These are phyloP conservation scores for Helicolenus hilgendorfi DNA, from an alignment of 2,797 vertebrate genomes.

Conservation along the genomic window DNA sequence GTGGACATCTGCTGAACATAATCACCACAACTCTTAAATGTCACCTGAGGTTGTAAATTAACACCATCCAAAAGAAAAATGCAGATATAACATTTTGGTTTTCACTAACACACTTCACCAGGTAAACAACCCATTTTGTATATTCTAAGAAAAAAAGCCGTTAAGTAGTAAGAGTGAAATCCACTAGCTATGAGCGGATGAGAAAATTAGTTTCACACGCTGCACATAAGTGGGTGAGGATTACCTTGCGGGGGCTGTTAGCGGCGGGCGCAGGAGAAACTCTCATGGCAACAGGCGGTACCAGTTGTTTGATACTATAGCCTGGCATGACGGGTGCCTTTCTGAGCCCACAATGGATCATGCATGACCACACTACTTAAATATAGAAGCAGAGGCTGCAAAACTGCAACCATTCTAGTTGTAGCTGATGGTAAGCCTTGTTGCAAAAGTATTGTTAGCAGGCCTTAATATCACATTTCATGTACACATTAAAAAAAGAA, in stretches of 20 bases:
- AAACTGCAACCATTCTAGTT: constrained; percentile 55
- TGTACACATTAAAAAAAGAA: neutral
- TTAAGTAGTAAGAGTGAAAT: neutral
- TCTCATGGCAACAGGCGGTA: constrained; percentile 67
- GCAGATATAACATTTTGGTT: neutral
- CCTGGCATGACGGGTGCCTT: constrained; percentile 65
- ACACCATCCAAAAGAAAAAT: neutral
- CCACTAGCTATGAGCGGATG: constrained; percentile 1
- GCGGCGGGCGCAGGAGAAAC: constrained; percentile 29
- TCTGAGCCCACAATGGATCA: constrained; percentile 75
- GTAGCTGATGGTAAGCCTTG: neutral
- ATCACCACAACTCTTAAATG: neutral
- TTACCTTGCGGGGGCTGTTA: constrained; percentile 39
- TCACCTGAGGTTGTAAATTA: neutral
- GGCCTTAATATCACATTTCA: neutral
- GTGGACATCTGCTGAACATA: constrained; percentile 4
- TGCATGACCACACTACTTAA: constrained; percentile 80
- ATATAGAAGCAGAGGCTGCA: constrained; percentile 71
- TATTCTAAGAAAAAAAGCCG: neutral
- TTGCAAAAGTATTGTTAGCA: neutral
- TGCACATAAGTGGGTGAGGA: constrained; percentile 48
- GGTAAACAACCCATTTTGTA: neutral
- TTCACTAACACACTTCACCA: neutral
- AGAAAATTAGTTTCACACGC: constrained; percentile 40
- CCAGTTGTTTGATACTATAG: constrained; percentile 80